These are phyloP conservation scores for Chrysolina haemoptera DNA, from an alignment of 2,888 invertebrate species.

Conservation along the genomic window DNA sequence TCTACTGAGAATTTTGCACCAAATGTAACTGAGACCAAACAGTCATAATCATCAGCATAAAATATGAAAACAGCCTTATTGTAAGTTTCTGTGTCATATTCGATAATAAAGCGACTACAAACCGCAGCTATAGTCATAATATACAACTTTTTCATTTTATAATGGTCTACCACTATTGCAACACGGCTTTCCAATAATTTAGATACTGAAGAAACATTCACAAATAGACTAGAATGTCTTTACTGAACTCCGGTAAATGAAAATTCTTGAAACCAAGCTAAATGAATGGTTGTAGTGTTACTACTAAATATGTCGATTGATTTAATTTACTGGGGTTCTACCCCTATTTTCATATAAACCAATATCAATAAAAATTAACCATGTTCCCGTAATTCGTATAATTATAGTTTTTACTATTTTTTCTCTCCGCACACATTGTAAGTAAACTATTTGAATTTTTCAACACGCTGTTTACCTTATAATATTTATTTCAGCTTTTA, in stretches of 20 bases:
- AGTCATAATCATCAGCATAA: conserved; percentile 75
- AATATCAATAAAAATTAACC: no score
- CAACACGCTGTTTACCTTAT: no score
- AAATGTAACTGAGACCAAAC: conserved; percentile 74
- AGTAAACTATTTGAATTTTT: no score
- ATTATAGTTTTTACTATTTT: no score
- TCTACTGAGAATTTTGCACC: conserved; percentile 73
- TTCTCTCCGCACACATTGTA: no score
- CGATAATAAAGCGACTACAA: conserved; percentile 69
- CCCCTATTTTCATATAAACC: no score
- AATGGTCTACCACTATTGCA: conserved; percentile 59
- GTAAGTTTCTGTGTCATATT: conserved; percentile 71
- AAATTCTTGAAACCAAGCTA: no score
- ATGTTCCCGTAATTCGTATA: no score
- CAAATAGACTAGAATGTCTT: conserved; percentile 68
- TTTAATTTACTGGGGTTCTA: no score
- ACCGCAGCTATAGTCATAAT: conserved; percentile 67
- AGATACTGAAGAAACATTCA: conserved; percentile 74
- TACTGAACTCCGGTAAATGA: conserved; percentile 69
- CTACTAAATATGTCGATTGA: no score
- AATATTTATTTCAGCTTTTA: no score
- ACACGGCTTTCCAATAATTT: conserved; percentile 73
- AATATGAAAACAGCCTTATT: conserved; percentile 74
- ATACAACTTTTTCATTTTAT: conserved; percentile 70
- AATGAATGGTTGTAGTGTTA: no score